Percentiles rank a stretch among this genome's conserved stretches.
Evolutionary conservation across 2,888 invertebrate genomes (phyloP).

Genomic region (Sarcophaga rosellei): DNA sequence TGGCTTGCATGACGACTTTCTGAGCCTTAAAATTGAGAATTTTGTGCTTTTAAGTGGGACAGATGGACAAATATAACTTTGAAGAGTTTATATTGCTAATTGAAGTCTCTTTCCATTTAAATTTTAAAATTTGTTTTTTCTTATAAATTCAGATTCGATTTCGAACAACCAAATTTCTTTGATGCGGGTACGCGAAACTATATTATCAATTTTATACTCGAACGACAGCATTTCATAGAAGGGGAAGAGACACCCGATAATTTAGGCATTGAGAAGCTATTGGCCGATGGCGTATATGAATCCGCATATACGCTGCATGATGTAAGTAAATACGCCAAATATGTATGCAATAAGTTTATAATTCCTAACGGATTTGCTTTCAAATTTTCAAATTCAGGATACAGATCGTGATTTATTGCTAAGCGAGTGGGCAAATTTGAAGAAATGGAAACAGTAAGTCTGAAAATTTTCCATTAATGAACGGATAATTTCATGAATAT

Average conservation of each 20-base stretch:
- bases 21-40: too few relatives aligned
- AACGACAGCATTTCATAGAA: conserved; percentile 85
- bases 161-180: conserved; percentile 83
- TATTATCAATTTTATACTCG: conserved; percentile 89
- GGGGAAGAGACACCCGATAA: conserved; percentile 81
- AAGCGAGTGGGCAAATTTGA: conserved; percentile 87
- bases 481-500: background rate
- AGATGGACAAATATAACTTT: too few relatives aligned
- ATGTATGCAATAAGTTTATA: background rate
- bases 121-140: background rate
- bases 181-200: conserved; percentile 85
- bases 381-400: conserved; percentile 76
- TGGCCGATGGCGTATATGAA: conserved; percentile 85
- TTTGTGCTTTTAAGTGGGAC: too few relatives aligned
- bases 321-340: conserved; percentile 81
- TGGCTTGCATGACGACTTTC: too few relatives aligned
- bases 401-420: conserved; percentile 84
- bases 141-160: conserved; percentile 67
- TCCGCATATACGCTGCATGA: conserved; percentile 90
- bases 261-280: conserved; percentile 86
- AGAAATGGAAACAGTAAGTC: conserved; percentile 85
- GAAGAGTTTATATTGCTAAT: too few relatives aligned
- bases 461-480: background rate
- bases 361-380: background rate
- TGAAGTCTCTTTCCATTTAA: too few relatives aligned